Evolutionary conservation across 2,797 vertebrate genomes (phyloP), one percentile per base, ranked within the genome.

Genomic region (Acridotheres tristis): DNA sequence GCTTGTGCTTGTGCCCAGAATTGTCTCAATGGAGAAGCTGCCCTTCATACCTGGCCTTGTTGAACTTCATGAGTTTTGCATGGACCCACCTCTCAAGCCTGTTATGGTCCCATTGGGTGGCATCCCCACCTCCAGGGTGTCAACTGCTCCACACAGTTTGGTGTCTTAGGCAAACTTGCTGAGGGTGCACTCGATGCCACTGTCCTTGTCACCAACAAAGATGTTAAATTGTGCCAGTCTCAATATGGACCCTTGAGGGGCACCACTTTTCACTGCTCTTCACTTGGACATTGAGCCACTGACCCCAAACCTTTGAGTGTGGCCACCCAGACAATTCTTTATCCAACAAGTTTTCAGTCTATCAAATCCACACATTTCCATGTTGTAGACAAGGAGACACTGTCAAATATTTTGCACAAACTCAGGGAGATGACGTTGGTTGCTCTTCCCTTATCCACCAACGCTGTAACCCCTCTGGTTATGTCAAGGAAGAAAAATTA

Each of bases 11-110:
- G 40, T 47, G 26, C 40, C 30, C 54, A 53, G 30, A 9, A 32
- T 5, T 59, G 26, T 27, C 18, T 40, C 30, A 26, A 3, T 1
- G 0, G 0, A 47, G 12, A 10, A 6, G 16, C 18, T 72, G 34
- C 34, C 9, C 21, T 9, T 16, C 1, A 0, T 7, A 42, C 11
- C 3, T 36, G 30, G 22, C 34, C 40, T 42, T 32, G 26, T 14
- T 66, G 59, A 32, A 12, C 9, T 48, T 32, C 40, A 9, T 21
- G 34, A 29, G 16, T 22, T 71, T 58, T 21, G 1, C 51, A 53
- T 3, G 32, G 30, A 13, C 21, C 10, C 16, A 11, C 25, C 17
- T 75, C 32, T 36, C 58, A 47, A 29, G 30, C 26, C 16, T 66
- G 30, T 66, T 29, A 47, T 0, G 0, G 19, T 48, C 19, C 19